These are phyloP conservation scores for Lycopodina hypogea DNA, from an alignment of 37 sponge, comb jelly and placozoan genomes.

Conservation along the genomic window DNA sequence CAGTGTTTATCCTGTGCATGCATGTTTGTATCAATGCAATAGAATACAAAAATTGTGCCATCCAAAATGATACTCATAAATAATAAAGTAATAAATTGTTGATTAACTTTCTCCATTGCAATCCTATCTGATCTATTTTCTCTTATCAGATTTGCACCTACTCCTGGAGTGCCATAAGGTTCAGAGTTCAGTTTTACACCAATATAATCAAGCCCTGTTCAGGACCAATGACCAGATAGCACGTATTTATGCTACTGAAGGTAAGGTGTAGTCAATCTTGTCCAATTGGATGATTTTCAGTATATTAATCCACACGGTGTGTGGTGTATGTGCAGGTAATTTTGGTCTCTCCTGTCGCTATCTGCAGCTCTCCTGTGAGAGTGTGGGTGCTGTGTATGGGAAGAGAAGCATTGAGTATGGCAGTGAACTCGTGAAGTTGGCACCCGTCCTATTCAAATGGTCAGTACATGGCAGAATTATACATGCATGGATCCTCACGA, in stretches of 20 bases:
- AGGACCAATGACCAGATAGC: constrained; percentile 48
- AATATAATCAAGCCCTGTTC: constrained; percentile 42
- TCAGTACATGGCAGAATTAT: constrained; percentile 1
- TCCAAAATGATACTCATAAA: too few relatives aligned
- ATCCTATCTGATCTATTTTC: too few relatives aligned
- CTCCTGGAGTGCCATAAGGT: constrained; percentile 44
- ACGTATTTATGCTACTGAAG: constrained; percentile 32
- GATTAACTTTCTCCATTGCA: too few relatives aligned
- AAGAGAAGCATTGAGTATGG: constrained; percentile 44
- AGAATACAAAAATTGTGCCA: too few relatives aligned
- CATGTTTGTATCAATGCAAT: too few relatives aligned
- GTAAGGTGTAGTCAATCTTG: not conserved
- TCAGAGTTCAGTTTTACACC: constrained; percentile 31
- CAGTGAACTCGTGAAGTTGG: constrained; percentile 51
- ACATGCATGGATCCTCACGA: too few relatives aligned
- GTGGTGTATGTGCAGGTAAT: constrained; percentile 24
- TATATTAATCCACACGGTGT: too few relatives aligned
- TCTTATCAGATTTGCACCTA: constrained; percentile 8
- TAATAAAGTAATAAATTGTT: not conserved
- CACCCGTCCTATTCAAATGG: constrained; percentile 59
- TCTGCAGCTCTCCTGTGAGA: constrained; percentile 32
- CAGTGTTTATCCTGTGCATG: too few relatives aligned
- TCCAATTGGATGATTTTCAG: not conserved
- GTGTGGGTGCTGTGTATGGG: constrained; percentile 47
- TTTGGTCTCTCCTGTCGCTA: constrained; percentile 14